Evolutionary conservation across 2,888 invertebrate genomes (phyloP).

Genomic region (Melanchra persicariae): DNA sequence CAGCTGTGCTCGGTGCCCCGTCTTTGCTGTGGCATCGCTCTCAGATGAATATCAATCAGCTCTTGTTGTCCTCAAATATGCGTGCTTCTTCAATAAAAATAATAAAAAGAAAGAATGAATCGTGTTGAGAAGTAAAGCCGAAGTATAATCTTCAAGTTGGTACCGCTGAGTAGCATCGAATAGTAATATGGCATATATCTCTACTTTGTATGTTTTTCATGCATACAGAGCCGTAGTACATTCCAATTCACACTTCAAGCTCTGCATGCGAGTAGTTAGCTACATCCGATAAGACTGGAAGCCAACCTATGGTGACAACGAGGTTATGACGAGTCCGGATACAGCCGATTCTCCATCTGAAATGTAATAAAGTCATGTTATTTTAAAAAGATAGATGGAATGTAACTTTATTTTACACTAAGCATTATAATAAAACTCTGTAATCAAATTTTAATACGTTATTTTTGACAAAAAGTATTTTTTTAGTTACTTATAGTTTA

Average conservation of each 20-base stretch:
- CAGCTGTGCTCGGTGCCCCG: background rate
- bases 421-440: no score
- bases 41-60: background rate
- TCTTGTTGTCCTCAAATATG: background rate
- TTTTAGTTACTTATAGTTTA: no score
- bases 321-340: background rate
- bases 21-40: background rate
- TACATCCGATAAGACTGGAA: background rate
- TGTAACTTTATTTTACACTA: no score
- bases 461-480: no score
- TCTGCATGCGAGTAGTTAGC: background rate
- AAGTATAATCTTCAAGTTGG: background rate
- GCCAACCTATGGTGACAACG: no score
- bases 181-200: background rate
- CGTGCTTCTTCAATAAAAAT: no score
- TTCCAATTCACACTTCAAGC: background rate
- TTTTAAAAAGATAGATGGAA: background rate
- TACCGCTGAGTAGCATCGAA: background rate
- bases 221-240: background rate
- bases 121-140: background rate
- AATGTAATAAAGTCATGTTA: background rate
- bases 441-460: no score
- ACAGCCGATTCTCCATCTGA: background rate
- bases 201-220: background rate
- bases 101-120: background rate